These are phyloP conservation scores for Bubo bubo DNA, from an alignment of 2,113 vertebrate species.

Conservation along the genomic window DNA sequence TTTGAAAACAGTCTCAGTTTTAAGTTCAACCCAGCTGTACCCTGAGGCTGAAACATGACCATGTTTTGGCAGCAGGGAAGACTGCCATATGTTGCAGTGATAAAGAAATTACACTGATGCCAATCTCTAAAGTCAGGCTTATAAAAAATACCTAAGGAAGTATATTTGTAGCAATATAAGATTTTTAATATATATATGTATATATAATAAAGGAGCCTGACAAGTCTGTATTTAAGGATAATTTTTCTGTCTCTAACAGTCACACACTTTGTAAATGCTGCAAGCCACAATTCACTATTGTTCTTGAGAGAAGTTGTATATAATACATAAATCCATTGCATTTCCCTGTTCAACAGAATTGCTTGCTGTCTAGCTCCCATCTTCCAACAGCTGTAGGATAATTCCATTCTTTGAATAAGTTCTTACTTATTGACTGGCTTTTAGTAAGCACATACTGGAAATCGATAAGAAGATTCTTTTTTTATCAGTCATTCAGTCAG, in stretches of 20 bases:
- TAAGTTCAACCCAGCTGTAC: constrained; percentile 48
- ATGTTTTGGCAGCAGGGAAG: constrained; percentile 57
- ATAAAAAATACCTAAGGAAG: not conserved
- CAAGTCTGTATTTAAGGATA: not conserved
- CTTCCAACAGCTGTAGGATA: not conserved
- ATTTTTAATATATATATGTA: not conserved
- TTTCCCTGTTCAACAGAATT: not conserved
- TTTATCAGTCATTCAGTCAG: not conserved
- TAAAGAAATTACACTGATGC: constrained; percentile 47
- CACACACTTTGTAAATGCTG: not conserved
- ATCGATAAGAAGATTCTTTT: not conserved
- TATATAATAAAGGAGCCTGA: not conserved
- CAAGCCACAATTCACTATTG: not conserved
- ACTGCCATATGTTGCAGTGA: constrained; percentile 58
- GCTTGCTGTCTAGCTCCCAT: not conserved
- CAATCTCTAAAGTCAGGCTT: constrained; percentile 35
- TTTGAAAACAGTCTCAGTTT: constrained; percentile 57
- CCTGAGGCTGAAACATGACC: constrained; percentile 59
- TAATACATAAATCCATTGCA: not conserved
- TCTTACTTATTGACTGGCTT: constrained; percentile 7
- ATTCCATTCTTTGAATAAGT: not conserved
- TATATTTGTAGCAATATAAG: not conserved
- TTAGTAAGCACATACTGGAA: not conserved
- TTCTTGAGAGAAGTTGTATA: not conserved
- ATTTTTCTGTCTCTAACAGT: not conserved